Base-by-base conservation (phyloP, 2,113 vertebrate species). In the Anas platyrhynchos region DNA sequence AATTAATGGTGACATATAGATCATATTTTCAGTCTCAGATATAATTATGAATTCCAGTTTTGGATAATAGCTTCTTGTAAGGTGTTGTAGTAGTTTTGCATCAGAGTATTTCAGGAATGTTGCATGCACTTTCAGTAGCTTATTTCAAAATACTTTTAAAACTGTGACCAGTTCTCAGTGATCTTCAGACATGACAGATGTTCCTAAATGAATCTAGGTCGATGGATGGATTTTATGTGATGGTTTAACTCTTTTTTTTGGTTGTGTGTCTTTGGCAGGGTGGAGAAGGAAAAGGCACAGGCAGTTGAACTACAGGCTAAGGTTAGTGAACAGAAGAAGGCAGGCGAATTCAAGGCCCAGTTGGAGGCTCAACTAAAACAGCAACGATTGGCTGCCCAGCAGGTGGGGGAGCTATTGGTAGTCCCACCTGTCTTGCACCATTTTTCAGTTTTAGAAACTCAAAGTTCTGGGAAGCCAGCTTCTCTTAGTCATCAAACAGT, bases 281-380 rank as follows among this genome's bases (percentile, higher is more conserved):
- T 99, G 97, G 99, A 99, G 97, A 99, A 99, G 94, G 99, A 99
- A 97, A 99, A 99, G 98, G 98, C 98, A 16, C 99, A 99, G 95
- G 99, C 99, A 74, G 95, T 98, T 55, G 99, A 99, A 91, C 98
- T 98, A 86, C 98, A 99, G 88, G 98, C 98, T 82, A 99, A 99
- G 98, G 98, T 98, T 98, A 98, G 98, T 97, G 98, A 97, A 96
- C 98, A 98, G 97, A 99, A 98, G 98, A 98, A 98, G 26, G 96
- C 97, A 44, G 98, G 98, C 97, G 98, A 98, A 38, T 97, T 98
- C 92, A 98, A 98, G 96, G 98, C 98, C 91, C 98, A 99, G 86
- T 95, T 98, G 96, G 98, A 99, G 98, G 98, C 98, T 98, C 98
- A 99, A 96, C 98, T 99, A 94, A 99, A 98, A 97, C 98, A 99